These are phyloP conservation scores for Siphlonurus alternatus DNA, from an alignment of 2,888 invertebrate genomes.

Conservation along the genomic window DNA sequence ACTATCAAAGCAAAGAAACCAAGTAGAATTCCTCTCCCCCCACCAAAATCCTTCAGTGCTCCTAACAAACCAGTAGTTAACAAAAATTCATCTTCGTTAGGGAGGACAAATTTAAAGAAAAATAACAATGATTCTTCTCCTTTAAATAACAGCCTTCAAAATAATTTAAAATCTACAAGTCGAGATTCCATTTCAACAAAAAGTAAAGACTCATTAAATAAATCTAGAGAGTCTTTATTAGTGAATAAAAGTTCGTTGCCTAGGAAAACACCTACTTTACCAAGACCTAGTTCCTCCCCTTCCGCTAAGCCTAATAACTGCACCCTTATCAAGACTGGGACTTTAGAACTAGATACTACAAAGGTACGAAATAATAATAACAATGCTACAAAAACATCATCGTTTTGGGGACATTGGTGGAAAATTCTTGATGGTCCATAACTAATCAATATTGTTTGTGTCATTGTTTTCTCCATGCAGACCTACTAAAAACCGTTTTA, in stretches of 20 bases:
- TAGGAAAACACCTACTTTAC: neutral
- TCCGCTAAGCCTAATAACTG: neutral
- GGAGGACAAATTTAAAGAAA: neutral
- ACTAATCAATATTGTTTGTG: neutral
- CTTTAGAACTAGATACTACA: neutral
- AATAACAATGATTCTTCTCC: neutral
- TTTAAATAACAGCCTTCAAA: neutral
- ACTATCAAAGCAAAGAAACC: neutral
- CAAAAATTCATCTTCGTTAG: neutral
- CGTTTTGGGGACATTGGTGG: constrained; percentile 1
- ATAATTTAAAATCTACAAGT: neutral
- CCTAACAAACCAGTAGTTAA: neutral
- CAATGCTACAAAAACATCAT: neutral
- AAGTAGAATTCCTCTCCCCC: constrained; percentile 9
- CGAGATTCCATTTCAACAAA: neutral
- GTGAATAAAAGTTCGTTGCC: neutral
- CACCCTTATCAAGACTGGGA: neutral
- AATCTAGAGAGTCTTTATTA: neutral
- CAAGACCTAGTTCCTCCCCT: neutral
- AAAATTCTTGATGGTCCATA: constrained; percentile 2
- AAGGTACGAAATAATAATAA: neutral
- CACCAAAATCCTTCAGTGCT: neutral
- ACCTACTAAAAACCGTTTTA: neutral
- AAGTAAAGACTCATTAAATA: neutral
- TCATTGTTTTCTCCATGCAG: neutral